A percentile compares a stretch with the other conserved stretches of the same genome.
Conservation (phyloP, 2,888 invertebrate species). For the Dryococelus australis region DNA sequence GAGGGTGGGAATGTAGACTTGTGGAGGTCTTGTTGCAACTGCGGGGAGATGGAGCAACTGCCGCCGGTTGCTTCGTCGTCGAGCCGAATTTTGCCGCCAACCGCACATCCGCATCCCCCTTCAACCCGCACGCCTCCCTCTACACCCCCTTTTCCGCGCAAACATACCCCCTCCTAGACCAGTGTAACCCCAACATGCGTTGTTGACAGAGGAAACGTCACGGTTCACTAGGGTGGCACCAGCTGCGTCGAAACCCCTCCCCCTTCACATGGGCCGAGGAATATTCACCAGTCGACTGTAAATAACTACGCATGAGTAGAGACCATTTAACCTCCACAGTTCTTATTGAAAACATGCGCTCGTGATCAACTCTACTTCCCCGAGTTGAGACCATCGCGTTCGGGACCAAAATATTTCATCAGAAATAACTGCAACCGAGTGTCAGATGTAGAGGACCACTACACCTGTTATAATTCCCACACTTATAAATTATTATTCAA, state of each 20-base stretch:
- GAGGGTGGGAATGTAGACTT: background rate
- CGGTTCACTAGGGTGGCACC: background rate
- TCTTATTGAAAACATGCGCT: no score
- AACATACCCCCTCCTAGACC: background rate
- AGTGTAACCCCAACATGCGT: background rate
- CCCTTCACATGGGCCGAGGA: background rate
- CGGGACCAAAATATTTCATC: no score
- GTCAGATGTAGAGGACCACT: no score
- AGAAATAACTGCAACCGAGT: no score
- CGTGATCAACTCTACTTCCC: no score
- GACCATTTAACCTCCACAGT: no score
- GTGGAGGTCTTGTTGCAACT: slow-evolving; percentile 10
- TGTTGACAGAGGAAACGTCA: slow-evolving; percentile 16
- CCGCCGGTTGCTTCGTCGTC: background rate
- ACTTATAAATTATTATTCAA: no score
- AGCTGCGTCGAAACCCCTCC: background rate
- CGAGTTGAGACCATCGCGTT: no score
- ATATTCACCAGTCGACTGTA: background rate
- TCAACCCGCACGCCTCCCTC: background rate
- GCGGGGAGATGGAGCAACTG: background rate
- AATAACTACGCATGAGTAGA: no score
- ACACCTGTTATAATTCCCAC: no score
- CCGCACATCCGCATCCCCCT: background rate
- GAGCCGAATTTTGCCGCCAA: background rate
- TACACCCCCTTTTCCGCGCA: background rate